Evolutionary conservation across 2,888 invertebrate species (phyloP).

Genomic region (Alentia gelatinosa): DNA sequence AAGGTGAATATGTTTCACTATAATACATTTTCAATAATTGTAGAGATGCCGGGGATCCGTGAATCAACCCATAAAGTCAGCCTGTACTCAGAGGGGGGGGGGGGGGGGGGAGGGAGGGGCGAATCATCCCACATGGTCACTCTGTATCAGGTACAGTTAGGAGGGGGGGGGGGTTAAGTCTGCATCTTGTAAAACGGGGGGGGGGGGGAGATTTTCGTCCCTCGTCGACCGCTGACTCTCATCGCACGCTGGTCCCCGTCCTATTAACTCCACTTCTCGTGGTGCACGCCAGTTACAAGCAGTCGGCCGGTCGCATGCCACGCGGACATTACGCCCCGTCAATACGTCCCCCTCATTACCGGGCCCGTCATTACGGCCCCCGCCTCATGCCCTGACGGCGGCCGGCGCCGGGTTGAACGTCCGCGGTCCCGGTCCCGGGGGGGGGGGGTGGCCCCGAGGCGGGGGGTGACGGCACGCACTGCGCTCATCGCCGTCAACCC

Average conservation of each 20-base stretch:
- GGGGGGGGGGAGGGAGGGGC: not conserved
- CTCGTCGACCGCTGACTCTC: not conserved
- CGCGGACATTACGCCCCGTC: not conserved
- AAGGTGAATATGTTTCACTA: no score
- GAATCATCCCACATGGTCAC: not conserved
- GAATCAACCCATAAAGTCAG: no score
- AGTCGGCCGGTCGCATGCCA: not conserved
- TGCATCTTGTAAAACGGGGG: not conserved
- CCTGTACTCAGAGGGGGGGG: not conserved
- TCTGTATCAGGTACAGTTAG: not conserved
- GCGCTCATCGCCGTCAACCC: not conserved
- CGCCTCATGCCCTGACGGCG: not conserved
- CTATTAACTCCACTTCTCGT: not conserved
- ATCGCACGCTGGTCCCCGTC: no score
- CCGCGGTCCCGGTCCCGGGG: no score
- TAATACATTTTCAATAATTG: no score
- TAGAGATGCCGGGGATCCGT: no score
- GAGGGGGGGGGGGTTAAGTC: not conserved
- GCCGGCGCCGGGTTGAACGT: constrained; percentile 8
- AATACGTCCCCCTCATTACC: no score
- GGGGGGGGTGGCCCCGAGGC: not conserved
- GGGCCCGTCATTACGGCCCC: no score
- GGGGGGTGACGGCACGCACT: not conserved
- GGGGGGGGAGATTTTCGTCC: not conserved
- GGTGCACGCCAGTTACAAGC: not conserved